Base-by-base conservation (phyloP, 2,113 vertebrate species). In the Pheucticus melanocephalus region DNA sequence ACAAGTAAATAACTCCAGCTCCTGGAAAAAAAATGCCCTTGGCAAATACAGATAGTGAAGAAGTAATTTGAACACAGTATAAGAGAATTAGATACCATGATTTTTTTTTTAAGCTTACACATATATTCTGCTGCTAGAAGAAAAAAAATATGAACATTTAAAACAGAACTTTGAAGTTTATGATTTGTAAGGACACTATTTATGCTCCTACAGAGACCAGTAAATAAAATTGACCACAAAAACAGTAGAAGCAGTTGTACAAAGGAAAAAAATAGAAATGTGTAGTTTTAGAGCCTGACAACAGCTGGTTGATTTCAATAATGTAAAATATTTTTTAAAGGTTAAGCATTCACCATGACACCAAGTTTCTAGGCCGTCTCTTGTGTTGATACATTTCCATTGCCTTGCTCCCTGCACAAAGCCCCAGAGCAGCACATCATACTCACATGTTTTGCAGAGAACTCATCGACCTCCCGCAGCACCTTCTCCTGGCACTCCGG, bases 401-500 rank as follows among this genome's bases (percentile, higher is more conserved):
- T 22, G 30, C 28, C 30, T 44, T 48, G 48, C 16, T 70, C 27
- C 24, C 37, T 39, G 33, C 21, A 53, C 1, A 31, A 81, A 93
- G 31, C 57, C 83, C 68, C 39, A 54, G 22, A 37, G 8, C 17
- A 61, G 25, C 14, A 31, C 9, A 53, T 39, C 0, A 6, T 69
- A 99, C 99, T 99, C 94, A 99, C 99, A 0, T 99, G 97, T 96
- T 96, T 97, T 88, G 96, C 94, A 68, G 97, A 98, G 96, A 99
- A 99, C 18, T 94, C 64, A 19, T 99, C 98, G 53, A 99, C 97
- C 77, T 99, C 99, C 37, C 59, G 93, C 82, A 99, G 98, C 5
- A 99, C 88, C 91, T 86, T 98, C 84, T 97, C 76, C 92, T 99
- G 99, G 95, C 98, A 99, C 20, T 98, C 97, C 0, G 98, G 98